Evolutionary conservation across 2,113 vertebrate species (phyloP).

Genomic region (Pelusios castaneus): DNA sequence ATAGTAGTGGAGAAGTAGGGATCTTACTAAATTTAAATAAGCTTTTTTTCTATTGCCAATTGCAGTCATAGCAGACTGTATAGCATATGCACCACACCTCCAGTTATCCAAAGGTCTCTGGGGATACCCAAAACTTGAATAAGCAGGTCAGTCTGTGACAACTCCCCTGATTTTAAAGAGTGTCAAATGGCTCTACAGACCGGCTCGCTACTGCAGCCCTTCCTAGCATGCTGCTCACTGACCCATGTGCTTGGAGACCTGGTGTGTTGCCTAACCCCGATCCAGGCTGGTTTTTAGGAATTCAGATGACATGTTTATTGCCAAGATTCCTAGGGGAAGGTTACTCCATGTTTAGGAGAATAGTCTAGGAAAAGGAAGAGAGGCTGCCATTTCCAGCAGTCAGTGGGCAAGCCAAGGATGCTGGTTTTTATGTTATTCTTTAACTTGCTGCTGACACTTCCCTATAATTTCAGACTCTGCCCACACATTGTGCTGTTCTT

Average conservation of each 20-base stretch:
- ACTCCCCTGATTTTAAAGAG: background rate
- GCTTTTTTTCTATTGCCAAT: background rate
- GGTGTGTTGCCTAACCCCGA: background rate
- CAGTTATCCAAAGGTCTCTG: background rate
- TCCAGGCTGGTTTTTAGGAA: background rate
- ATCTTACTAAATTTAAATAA: background rate
- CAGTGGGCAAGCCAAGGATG: background rate
- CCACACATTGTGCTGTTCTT: background rate
- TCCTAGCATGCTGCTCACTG: background rate
- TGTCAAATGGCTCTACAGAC: background rate
- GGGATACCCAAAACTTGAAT: background rate
- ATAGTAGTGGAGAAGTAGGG: background rate
- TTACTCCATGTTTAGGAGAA: background rate
- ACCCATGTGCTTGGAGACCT: background rate
- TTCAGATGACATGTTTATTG: background rate
- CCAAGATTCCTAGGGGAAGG: background rate
- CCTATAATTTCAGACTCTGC: background rate
- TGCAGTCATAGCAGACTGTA: background rate
- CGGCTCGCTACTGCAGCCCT: background rate
- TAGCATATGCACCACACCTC: background rate
- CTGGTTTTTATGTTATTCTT: background rate
- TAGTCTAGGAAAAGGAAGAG: background rate
- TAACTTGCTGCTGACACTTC: background rate
- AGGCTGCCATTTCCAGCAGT: background rate
- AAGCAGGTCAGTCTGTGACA: background rate